Evolutionary conservation across 1,140 invertebrate species (phyloP).

Genomic region (Cepaea nemoralis): DNA sequence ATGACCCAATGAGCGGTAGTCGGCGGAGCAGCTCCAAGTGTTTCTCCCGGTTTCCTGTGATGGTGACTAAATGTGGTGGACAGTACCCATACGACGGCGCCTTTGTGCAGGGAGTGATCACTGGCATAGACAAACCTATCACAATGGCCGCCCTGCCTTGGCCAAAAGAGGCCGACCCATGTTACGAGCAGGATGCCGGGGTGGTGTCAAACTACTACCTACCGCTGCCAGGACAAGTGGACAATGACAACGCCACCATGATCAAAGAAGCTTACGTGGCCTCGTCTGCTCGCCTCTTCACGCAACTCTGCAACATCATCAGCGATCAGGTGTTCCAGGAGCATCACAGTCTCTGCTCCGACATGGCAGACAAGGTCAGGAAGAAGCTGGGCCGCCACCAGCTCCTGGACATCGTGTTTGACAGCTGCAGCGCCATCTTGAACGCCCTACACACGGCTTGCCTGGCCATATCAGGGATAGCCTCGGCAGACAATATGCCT

Average conservation of each 20-base stretch:
- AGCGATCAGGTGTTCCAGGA: conserved; percentile 34
- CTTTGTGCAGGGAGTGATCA: conserved; percentile 45
- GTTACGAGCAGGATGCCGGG: conserved; percentile 33
- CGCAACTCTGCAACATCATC: conserved; percentile 30
- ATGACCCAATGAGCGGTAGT: not conserved
- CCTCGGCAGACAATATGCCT: conserved; percentile 29
- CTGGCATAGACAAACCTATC: conserved; percentile 34
- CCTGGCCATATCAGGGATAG: conserved; percentile 27
- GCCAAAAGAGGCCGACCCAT: conserved; percentile 41
- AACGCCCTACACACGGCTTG: conserved; percentile 42
- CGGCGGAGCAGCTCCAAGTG: conserved; percentile 10
- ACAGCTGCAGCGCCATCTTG: conserved; percentile 44
- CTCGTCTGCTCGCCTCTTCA: conserved; percentile 31
- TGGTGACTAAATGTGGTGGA: conserved; percentile 47
- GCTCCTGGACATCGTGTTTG: conserved; percentile 36
- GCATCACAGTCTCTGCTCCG: conserved; percentile 40
- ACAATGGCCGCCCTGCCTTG: conserved; percentile 46
- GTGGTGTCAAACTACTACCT: conserved; percentile 44
- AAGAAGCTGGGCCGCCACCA: conserved; percentile 29
- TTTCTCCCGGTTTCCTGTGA: conserved; percentile 39
- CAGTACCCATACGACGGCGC: conserved; percentile 47
- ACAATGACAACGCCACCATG: conserved; percentile 38
- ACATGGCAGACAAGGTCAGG: conserved; percentile 42
- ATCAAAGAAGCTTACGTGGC: conserved; percentile 34
- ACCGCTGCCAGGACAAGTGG: conserved; percentile 40